phyloP scores from a whole-genome alignment of 2,797 vertebrate species.

The Lacerta agilis region DNA sequence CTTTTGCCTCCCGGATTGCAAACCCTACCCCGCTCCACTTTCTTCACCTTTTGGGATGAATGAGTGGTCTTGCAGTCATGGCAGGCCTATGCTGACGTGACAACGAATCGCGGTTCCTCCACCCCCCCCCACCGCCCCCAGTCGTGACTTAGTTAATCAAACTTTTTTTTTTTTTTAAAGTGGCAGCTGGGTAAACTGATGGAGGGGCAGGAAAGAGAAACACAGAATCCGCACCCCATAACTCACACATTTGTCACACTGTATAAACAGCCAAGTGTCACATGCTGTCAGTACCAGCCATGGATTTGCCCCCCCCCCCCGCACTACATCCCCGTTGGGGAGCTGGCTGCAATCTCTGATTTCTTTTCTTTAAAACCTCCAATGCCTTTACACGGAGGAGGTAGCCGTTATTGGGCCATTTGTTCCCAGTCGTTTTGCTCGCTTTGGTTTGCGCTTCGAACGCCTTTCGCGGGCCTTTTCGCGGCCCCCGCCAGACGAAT shows the following conservation, averaged over 20 bases:
- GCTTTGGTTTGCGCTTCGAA: neutral
- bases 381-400: neutral
- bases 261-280: neutral
- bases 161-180: neutral
- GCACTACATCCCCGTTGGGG: too few relatives aligned
- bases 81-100: neutral
- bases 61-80: slow-evolving; percentile 30
- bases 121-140: accelerated
- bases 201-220: neutral
- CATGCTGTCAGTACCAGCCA: neutral
- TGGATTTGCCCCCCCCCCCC: too few relatives aligned
- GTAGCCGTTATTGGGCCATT: neutral
- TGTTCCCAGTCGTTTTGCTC: too few relatives aligned
- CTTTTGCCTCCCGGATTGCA: slow-evolving; percentile 45
- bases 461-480: neutral
- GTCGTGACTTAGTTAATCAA: too few relatives aligned
- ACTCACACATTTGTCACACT: too few relatives aligned
- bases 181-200: neutral
- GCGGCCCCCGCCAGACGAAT: too few relatives aligned
- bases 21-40: neutral
- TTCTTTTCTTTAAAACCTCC: neutral
- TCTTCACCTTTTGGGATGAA: slow-evolving; percentile 47
- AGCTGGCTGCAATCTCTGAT: neutral
- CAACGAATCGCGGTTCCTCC: neutral
- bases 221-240: neutral